Conservation (phyloP, 2,113 vertebrate genomes). For the Cryptotis parvus region DNA sequence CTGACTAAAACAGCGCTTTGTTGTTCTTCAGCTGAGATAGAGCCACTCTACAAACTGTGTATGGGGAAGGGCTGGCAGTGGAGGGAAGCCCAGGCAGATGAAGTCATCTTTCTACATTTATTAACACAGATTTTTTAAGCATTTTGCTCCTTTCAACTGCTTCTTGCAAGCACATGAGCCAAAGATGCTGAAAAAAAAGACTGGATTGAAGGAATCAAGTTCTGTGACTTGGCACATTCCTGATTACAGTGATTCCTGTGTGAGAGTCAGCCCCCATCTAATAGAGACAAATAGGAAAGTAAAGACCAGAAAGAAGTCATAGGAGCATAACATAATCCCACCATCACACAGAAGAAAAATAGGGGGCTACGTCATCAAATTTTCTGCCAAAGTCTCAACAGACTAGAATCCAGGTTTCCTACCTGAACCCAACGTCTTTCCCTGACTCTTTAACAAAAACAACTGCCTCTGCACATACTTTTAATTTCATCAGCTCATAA, state of each 20-base stretch:
- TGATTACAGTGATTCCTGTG: not conserved
- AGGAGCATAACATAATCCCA: not conserved
- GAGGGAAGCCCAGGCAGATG: not conserved
- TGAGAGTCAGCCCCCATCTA: not conserved
- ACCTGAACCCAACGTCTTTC: not conserved
- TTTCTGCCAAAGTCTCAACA: not conserved
- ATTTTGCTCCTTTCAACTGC: not conserved
- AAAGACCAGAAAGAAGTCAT: not conserved
- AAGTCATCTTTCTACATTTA: not conserved
- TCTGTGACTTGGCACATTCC: not conserved
- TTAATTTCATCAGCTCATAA: constrained; percentile 25
- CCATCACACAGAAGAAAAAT: not conserved
- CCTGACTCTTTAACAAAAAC: constrained; percentile 16
- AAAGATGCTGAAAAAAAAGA: not conserved
- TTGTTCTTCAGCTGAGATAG: not conserved
- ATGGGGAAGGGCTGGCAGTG: not conserved
- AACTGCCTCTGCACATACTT: not conserved
- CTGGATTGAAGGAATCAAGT: not conserved
- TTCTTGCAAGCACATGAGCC: not conserved
- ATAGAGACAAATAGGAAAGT: not conserved
- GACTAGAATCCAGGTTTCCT: not conserved
- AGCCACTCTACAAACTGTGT: not conserved
- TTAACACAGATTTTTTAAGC: not conserved
- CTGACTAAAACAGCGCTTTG: not conserved
- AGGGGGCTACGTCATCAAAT: not conserved